A percentile compares a stretch with the other conserved stretches of the same genome.
Conservation (phyloP, 2,797 vertebrate species). For the Cercopithecus mitis region DNA sequence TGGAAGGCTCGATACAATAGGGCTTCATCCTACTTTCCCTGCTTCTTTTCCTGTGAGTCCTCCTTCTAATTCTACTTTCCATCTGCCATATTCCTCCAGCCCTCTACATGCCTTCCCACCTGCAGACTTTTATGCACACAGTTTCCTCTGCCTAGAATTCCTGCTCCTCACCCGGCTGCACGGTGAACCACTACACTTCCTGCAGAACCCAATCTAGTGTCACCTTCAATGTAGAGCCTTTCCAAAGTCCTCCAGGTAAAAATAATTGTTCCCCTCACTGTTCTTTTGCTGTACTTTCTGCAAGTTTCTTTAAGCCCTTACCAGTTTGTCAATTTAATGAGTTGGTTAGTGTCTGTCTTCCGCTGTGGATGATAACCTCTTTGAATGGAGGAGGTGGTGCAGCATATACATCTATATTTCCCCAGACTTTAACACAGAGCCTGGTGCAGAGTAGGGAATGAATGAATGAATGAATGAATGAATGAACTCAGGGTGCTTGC, state of each 20-base stretch:
- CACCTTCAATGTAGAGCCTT: neutral
- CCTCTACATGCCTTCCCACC: neutral
- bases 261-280: neutral
- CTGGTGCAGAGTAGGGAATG: neutral
- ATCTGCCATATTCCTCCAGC: no score
- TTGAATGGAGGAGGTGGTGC: neutral
- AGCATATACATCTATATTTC: neutral
- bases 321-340: neutral
- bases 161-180: neutral
- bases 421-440: neutral
- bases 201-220: neutral
- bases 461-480: neutral
- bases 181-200: neutral
- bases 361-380: neutral
- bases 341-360: neutral
- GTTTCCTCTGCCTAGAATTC: neutral
- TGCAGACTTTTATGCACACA: neutral
- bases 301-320: neutral
- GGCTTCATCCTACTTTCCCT: neutral
- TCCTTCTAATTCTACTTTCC: constrained; percentile 2
- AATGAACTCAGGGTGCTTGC: accelerated
- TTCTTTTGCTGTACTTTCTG: neutral
- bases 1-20: neutral
- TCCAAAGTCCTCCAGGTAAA: neutral
- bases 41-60: neutral